Evolutionary conservation across 2,888 invertebrate species (phyloP), one percentile per base, ranked within the genome.

Genomic region (Frankliniella fusca): DNA sequence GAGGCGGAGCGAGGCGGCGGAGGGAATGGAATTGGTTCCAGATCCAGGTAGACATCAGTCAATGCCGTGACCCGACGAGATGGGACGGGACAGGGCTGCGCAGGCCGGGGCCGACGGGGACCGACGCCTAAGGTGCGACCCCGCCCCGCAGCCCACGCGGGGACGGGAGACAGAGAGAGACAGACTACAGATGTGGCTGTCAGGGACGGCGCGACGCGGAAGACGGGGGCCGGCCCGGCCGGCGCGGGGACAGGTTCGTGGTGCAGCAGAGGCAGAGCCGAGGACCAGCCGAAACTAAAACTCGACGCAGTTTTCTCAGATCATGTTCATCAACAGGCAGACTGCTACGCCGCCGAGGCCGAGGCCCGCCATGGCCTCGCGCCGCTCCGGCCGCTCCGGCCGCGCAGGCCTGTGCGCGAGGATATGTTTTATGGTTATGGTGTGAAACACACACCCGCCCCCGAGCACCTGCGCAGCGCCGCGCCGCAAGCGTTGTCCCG

Each of bases 1-100:
- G 15, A 54, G 54, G 54, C 15, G 15, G 8, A 7, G 61, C 61
- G 15, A 18, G n/a, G 61, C 61, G n/a, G 61, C 70, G 23, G 23
- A 10, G 70, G 70, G 70, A 12, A 76, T 76, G 70, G 70, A 76
- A 76, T 76, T 76, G 70, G 70, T 76, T 76, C 12, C 70, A 76
- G 70, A 23, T n/a, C 70, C 70, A 11, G 70, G 70, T 54, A 27
- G 70, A 27, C 70, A 61, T 61, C 61, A 61, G 61, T 61, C 61
- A 76, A 27, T 23, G 70, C 70, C n/a, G 70, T 11, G 61, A 23
- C 70, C n/a, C 23, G 23, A 23, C 70, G 23, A 23, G 54, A 18
- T 18, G 18, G 54, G 54, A 18, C 54, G 18, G 54, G 54, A 18
- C 54, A 54, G 15, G 54, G 54, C 54, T 1, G 54, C 5, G 15